Evolutionary conservation across 64 coral and sea anemone genomes (phyloP).

Genomic region (Cladopsammia gracilis): DNA sequence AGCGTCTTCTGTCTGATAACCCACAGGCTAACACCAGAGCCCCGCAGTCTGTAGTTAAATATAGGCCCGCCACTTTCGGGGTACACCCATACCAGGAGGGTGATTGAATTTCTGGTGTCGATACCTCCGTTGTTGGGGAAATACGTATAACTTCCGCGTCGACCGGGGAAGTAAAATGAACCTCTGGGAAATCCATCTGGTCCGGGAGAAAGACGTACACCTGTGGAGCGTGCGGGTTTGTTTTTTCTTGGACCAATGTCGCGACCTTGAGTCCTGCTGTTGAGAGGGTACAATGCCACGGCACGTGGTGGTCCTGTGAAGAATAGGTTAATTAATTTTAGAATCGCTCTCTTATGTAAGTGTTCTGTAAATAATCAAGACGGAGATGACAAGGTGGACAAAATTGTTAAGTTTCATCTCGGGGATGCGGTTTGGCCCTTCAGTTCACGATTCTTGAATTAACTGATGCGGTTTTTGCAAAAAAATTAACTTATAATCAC

Average conservation of each 20-base stretch:
- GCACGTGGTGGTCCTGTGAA: slow-evolving; percentile 57
- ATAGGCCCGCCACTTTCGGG: slow-evolving; percentile 74
- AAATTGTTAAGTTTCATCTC: too few relatives aligned
- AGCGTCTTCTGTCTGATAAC: slow-evolving; percentile 35
- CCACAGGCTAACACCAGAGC: slow-evolving; percentile 13
- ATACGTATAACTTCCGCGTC: slow-evolving; percentile 64
- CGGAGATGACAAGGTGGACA: too few relatives aligned
- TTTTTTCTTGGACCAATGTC: slow-evolving; percentile 69
- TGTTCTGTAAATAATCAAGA: too few relatives aligned
- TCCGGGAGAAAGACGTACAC: slow-evolving; percentile 46
- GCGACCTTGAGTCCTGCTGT: slow-evolving; percentile 52
- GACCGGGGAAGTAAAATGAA: slow-evolving; percentile 61
- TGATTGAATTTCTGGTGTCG: slow-evolving; percentile 71
- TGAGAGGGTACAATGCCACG: slow-evolving; percentile 68
- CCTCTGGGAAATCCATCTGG: slow-evolving; percentile 69
- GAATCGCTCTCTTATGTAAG: too few relatives aligned
- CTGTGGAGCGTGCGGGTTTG: slow-evolving; percentile 23
- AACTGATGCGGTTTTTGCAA: too few relatives aligned
- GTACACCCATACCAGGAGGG: slow-evolving; percentile 77
- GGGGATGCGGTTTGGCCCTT: too few relatives aligned
- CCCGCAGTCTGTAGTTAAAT: slow-evolving; percentile 62
- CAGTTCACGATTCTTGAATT: too few relatives aligned
- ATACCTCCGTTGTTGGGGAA: slow-evolving; percentile 88
- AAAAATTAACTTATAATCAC: not conserved
- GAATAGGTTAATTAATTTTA: not conserved